phyloP scores from a whole-genome alignment of 2,113 vertebrate species.

The Tragelaphus buxtoni region DNA sequence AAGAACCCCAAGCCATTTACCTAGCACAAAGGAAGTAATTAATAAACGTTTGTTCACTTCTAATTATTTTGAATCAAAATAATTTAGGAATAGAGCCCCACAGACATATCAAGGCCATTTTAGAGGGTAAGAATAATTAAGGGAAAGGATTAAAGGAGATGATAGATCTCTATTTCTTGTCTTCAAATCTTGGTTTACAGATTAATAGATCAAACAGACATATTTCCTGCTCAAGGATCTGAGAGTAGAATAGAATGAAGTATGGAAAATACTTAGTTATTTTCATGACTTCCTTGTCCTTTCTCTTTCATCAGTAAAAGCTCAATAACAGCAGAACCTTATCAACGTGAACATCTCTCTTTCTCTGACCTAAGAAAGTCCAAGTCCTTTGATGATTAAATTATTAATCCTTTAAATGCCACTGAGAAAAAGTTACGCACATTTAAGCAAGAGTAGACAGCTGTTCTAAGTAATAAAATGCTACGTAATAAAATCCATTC shows the following conservation, averaged over 20 bases:
- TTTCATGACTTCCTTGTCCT: neutral
- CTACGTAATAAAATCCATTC: neutral
- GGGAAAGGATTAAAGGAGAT: conserved; percentile 27
- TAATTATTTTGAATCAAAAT: neutral
- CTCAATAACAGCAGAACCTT: neutral
- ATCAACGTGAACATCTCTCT: neutral
- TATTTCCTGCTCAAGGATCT: neutral
- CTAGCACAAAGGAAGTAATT: neutral
- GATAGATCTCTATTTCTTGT: neutral
- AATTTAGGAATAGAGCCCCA: conserved; percentile 1
- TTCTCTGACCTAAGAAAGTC: conserved; percentile 25
- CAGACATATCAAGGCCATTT: neutral
- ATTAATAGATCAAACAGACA: conserved; percentile 27
- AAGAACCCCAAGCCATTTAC: neutral
- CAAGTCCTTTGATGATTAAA: conserved; percentile 32
- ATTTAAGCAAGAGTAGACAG: neutral
- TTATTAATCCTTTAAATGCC: conserved; percentile 21
- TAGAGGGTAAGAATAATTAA: neutral
- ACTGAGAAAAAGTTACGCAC: conserved; percentile 31
- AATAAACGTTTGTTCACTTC: neutral
- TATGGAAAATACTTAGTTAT: neutral
- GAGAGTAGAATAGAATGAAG: neutral
- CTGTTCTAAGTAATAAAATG: conserved; percentile 33
- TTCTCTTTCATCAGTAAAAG: conserved; percentile 38
- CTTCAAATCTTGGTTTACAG: conserved; percentile 29